Percentiles rank a stretch among this genome's conserved stretches.
Conservation (phyloP, 2,797 vertebrate species). For the Labeo calbasu region DNA sequence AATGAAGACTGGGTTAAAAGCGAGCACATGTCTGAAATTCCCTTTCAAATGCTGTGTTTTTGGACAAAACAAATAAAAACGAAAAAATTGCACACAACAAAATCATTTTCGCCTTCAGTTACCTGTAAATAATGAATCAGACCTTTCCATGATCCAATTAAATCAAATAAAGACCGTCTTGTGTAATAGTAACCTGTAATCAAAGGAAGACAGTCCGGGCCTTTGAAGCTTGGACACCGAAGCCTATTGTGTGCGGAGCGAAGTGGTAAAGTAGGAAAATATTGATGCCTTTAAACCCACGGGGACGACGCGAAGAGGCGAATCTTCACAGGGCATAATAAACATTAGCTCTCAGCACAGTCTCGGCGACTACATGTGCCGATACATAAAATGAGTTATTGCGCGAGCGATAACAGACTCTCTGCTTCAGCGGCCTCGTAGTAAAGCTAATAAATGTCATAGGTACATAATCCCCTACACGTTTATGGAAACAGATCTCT, state of each 20-base stretch:
- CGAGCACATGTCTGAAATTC: conserved; percentile 1
- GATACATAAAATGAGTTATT: conserved; percentile 59
- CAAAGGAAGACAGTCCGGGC: conserved; percentile 65
- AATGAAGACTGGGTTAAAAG: conserved; percentile 20
- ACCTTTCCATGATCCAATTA: conserved; percentile 68
- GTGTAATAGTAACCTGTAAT: conserved; percentile 67
- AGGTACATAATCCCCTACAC: conserved; percentile 74
- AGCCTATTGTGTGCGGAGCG: conserved; percentile 71
- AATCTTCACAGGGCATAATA: conserved; percentile 63
- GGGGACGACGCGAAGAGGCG: conserved; percentile 66
- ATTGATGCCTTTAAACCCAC: conserved; percentile 74
- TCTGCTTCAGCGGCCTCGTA: conserved; percentile 59
- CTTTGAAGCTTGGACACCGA: conserved; percentile 78
- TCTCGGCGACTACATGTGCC: conserved; percentile 62
- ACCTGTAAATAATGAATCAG: conserved; percentile 62
- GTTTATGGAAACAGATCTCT: conserved; percentile 74
- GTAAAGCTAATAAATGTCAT: conserved; percentile 74
- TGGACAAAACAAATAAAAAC: conserved; percentile 19
- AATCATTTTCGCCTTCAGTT: conserved; percentile 13
- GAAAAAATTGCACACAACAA: conserved; percentile 27
- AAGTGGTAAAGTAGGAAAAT: conserved; percentile 74
- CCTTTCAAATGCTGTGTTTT: neutral
- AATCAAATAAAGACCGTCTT: conserved; percentile 62
- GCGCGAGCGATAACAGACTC: conserved; percentile 62
- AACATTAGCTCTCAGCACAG: conserved; percentile 60